Percentiles rank a stretch among this genome's conserved stretches.
phyloP scores from a whole-genome alignment of 1,140 invertebrate species.

The Drosophila kepulauana region DNA sequence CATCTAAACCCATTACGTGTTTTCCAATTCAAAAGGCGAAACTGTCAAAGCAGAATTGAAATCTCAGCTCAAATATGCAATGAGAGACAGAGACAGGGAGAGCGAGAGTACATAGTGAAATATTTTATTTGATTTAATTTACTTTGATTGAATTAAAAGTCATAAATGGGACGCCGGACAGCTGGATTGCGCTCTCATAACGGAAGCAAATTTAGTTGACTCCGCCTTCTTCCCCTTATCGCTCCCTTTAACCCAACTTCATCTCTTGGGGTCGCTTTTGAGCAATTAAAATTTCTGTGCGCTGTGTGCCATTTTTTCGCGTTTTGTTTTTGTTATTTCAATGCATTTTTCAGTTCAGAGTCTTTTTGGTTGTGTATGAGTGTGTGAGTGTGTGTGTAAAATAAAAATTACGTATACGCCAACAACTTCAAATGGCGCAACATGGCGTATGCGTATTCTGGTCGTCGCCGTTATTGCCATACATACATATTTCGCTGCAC shows the following conservation, averaged over 20 bases:
- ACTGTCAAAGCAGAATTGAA: constrained; percentile 50
- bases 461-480: constrained; percentile 38
- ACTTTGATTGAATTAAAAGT: constrained; percentile 78
- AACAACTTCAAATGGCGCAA: constrained; percentile 79
- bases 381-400: constrained; percentile 43
- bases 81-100: background rate
- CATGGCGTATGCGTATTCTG: constrained; percentile 67
- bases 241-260: background rate
- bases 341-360: constrained; percentile 52
- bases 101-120: constrained; percentile 12
- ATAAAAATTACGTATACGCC: constrained; percentile 81
- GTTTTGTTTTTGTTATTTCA: constrained; percentile 48
- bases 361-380: constrained; percentile 32
- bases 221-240: background rate
- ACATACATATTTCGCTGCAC: constrained; percentile 69
- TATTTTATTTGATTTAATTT: constrained; percentile 65
- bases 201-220: constrained; percentile 63
- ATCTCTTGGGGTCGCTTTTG: constrained; percentile 55
- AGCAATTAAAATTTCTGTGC: constrained; percentile 79
- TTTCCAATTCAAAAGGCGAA: constrained; percentile 25
- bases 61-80: constrained; percentile 31
- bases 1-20: background rate
- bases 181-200: constrained; percentile 28
- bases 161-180: constrained; percentile 49
- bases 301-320: constrained; percentile 37